Percentiles rank a stretch among this genome's conserved stretches.
These are phyloP conservation scores for Motacilla alba DNA, from an alignment of 2,113 vertebrate genomes.

Conservation along the genomic window DNA sequence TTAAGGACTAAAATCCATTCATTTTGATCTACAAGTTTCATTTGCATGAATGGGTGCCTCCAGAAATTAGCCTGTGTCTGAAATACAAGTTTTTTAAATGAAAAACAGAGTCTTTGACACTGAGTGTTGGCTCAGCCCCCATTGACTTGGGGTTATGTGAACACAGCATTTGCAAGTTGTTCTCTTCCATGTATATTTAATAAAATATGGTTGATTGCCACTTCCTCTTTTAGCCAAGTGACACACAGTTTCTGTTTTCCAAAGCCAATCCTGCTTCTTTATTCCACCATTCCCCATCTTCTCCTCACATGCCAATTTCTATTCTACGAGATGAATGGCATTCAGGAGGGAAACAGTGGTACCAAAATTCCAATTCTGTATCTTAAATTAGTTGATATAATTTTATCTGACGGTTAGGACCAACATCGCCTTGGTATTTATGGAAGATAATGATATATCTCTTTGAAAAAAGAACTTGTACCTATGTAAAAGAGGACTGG, in stretches of 20 bases:
- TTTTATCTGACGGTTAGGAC: not conserved
- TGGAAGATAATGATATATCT: not conserved
- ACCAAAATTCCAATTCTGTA: not conserved
- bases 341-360: not conserved
- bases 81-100: not conserved
- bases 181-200: not conserved
- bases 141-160: not conserved
- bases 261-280: not conserved
- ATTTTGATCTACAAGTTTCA: slow-evolving; percentile 2
- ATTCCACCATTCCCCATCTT: not conserved
- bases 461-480: not conserved
- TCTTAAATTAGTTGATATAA: not conserved
- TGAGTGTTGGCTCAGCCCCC: not conserved
- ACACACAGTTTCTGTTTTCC: not conserved
- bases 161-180: not conserved
- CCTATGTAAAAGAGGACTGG: not conserved
- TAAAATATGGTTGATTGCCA: not conserved
- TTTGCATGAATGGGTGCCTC: not conserved
- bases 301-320: not conserved
- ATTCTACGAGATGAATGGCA: not conserved
- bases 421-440: not conserved
- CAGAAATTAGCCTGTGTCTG: not conserved
- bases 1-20: not conserved
- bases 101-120: not conserved
- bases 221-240: not conserved